Evolutionary conservation across 2,113 vertebrate genomes (phyloP).

Genomic region (Syrrhaptes paradoxus): DNA sequence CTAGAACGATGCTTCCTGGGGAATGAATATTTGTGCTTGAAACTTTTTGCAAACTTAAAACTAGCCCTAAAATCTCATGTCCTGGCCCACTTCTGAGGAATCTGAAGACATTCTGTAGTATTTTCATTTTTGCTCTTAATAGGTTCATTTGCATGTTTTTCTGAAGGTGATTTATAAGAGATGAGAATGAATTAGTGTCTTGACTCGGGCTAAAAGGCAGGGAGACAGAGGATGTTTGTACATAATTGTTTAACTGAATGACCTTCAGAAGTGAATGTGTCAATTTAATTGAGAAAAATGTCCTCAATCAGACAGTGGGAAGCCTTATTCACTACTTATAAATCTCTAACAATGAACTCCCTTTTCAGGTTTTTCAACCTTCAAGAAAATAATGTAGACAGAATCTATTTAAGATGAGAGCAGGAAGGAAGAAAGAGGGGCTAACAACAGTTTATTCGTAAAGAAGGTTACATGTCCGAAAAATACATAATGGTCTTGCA

Average conservation of each 20-base stretch:
- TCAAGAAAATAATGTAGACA: neutral
- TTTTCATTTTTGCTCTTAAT: neutral
- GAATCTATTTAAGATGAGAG: neutral
- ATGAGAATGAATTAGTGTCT: neutral
- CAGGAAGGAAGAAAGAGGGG: neutral
- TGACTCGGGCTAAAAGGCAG: neutral
- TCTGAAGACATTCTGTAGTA: neutral
- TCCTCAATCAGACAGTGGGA: neutral
- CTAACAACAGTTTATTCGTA: neutral
- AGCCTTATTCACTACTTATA: neutral
- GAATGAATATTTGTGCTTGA: neutral
- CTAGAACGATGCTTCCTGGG: neutral
- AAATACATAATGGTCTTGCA: neutral
- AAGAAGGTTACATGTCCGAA: neutral
- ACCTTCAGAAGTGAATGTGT: neutral
- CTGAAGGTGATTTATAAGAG: neutral
- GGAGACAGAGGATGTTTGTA: neutral
- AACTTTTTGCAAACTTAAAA: neutral
- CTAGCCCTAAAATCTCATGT: neutral
- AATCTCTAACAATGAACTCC: neutral
- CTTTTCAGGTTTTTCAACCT: neutral
- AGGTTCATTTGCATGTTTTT: neutral
- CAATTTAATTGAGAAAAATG: constrained; percentile 6
- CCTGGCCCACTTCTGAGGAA: neutral
- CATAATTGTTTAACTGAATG: neutral